Evolutionary conservation across 2,797 vertebrate genomes (phyloP).

Genomic region (Tokudaia muenninki): DNA sequence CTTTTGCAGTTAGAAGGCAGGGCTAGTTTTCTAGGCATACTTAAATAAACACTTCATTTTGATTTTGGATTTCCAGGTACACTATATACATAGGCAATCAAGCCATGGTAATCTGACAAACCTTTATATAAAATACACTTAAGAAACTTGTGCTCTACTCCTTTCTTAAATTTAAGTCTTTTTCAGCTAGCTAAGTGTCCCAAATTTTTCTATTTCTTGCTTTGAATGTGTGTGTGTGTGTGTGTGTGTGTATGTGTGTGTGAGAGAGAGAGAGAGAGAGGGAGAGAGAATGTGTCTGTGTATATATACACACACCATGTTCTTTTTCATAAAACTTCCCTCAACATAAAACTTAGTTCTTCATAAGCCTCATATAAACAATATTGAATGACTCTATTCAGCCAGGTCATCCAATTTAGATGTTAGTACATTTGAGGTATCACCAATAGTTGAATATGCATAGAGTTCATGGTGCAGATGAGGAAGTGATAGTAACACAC

Average conservation of each 20-base stretch:
- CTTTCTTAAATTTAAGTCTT: constrained; percentile 19
- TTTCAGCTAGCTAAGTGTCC: not conserved
- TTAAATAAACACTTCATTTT: constrained; percentile 61
- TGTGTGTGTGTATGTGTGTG: too few species aligned
- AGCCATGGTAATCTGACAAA: not conserved
- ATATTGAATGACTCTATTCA: not conserved
- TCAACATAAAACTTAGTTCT: not conserved
- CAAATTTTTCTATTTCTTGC: not conserved
- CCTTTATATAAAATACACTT: not conserved
- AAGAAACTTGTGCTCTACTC: not conserved
- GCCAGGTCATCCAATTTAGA: not conserved
- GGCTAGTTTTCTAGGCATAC: constrained; percentile 72
- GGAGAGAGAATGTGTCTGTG: not conserved
- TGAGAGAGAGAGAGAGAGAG: too few species aligned
- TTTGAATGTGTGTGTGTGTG: not conserved
- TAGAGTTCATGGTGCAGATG: not conserved
- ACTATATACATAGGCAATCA: not conserved
- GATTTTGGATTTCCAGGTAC: constrained; percentile 33
- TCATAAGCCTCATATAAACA: not conserved
- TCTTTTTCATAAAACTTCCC: not conserved
- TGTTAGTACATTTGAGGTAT: constrained; percentile 22
- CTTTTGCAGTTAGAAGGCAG: constrained; percentile 15
- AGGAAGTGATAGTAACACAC: not conserved
- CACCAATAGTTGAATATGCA: not conserved
- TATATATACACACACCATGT: not conserved